These are phyloP conservation scores for Synchiropus splendidus DNA, from an alignment of 2,113 vertebrate species.

Conservation along the genomic window DNA sequence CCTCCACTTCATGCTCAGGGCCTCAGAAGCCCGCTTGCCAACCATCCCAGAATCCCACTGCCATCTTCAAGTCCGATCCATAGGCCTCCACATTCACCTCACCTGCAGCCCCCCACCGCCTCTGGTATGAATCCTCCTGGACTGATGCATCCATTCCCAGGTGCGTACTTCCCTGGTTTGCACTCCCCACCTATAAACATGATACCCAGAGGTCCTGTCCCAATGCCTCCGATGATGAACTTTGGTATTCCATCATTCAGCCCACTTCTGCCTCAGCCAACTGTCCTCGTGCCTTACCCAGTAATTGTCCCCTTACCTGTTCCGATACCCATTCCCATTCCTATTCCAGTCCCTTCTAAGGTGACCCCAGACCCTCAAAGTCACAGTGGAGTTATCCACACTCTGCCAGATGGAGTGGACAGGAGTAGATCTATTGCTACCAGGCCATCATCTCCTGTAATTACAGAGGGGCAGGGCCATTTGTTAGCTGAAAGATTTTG, in stretches of 20 bases:
- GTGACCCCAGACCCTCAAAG: conserved; percentile 72
- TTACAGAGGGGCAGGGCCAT: conserved; percentile 34
- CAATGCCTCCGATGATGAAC: conserved; percentile 84
- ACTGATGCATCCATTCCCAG: conserved; percentile 77
- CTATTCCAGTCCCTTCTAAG: conserved; percentile 80
- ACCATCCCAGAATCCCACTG: conserved; percentile 73
- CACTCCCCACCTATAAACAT: conserved; percentile 84
- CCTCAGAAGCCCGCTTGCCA: conserved; percentile 79
- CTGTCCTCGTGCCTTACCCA: conserved; percentile 89
- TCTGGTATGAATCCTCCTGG: conserved; percentile 81
- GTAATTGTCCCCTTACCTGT: conserved; percentile 89
- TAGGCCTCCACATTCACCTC: conserved; percentile 84
- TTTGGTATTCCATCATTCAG: conserved; percentile 85
- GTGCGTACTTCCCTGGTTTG: conserved; percentile 79
- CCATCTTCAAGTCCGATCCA: conserved; percentile 86
- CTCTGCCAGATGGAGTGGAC: conserved; percentile 70
- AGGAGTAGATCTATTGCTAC: conserved; percentile 66
- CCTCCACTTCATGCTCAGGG: conserved; percentile 79
- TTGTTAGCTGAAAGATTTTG: conserved; percentile 37
- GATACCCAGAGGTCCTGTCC: conserved; percentile 86
- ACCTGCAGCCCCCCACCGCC: conserved; percentile 75
- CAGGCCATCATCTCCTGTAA: conserved; percentile 65
- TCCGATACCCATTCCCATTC: conserved; percentile 92
- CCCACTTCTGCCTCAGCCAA: conserved; percentile 86
- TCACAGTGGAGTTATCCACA: conserved; percentile 80